Percentiles rank a stretch among this genome's conserved stretches.
These are phyloP conservation scores for Habrosyne pyritoides DNA, from an alignment of 2,888 invertebrate genomes.

Conservation along the genomic window DNA sequence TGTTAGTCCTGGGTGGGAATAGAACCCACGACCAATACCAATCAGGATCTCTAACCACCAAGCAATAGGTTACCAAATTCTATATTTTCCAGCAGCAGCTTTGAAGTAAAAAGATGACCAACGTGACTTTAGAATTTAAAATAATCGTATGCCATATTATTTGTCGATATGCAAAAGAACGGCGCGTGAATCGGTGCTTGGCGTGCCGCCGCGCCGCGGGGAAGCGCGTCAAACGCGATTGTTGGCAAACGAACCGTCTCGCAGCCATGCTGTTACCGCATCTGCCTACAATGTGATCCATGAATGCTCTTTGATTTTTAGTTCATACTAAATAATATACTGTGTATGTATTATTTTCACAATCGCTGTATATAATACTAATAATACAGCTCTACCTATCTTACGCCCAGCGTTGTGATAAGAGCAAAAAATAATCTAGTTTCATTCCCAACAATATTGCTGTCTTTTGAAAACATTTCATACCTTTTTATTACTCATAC, in stretches of 20 bases:
- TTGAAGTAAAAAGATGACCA: too few relatives aligned
- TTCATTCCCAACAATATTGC: too few relatives aligned
- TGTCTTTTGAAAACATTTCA: too few relatives aligned
- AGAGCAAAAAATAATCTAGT: too few relatives aligned
- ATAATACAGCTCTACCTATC: too few relatives aligned
- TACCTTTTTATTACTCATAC: too few relatives aligned
- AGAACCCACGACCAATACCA: too few relatives aligned
- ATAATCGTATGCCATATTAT: slow-evolving; percentile 34
- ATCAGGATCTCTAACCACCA: too few relatives aligned
- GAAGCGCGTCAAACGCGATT: slow-evolving; percentile 71
- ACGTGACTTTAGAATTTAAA: slow-evolving; percentile 7
- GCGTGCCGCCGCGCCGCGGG: slow-evolving; percentile 48
- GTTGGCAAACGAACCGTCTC: slow-evolving; percentile 75
- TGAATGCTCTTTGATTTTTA: not conserved
- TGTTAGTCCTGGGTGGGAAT: too few relatives aligned
- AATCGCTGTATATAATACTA: not conserved
- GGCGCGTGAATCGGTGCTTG: slow-evolving; percentile 33
- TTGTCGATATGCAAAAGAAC: slow-evolving; percentile 28
- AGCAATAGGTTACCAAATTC: too few relatives aligned
- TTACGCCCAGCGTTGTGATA: too few relatives aligned
- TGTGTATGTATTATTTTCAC: not conserved
- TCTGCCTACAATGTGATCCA: slow-evolving; percentile 54
- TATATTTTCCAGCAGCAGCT: too few relatives aligned
- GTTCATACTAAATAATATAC: not conserved
- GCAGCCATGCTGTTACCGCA: slow-evolving; percentile 57